Evolutionary conservation across 1,140 invertebrate species (phyloP), one percentile per base, ranked within the genome.

Genomic region (Bursaphelenchus mucronatus): DNA sequence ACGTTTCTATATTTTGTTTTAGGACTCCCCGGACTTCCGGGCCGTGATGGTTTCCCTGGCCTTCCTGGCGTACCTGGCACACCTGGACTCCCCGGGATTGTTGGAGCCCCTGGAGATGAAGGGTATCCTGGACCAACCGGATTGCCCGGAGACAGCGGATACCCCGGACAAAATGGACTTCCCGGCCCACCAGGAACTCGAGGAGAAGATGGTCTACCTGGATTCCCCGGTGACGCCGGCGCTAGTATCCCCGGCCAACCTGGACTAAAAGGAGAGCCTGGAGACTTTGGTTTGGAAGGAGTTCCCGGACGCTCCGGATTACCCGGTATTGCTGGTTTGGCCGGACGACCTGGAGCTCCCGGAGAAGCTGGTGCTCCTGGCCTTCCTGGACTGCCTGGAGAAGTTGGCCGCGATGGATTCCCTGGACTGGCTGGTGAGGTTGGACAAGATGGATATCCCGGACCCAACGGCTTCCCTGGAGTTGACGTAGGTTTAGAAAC

Each of bases 361-460:
- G 67, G 67, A 13, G 13, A 13, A 40, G 50, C 41, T 53, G 67
- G 67, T 15, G 11, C 8, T 1, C 15, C 17, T 46, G 66, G 67
- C n/a, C 45, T 50, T 9, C 68, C 67, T 39, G 68, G 68, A 8
- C 61, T 57, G 75, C 68, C 85, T 15, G 86, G 86, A 76, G 30
- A 11, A 19, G 56, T 19, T 10, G 75, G 75, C 21, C 61, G 56
- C 11, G 43, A 45, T 49, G 75, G 75, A 50, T 53, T 68, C 13
- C 69, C 69, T 58, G 75, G 75, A 53, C 46, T 46, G 13, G 43
- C 56, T 51, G 76, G 76, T 43, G 17, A 45, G 10, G 40, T 63
- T 15, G 78, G 77, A 63, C 30, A 17, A 10, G 66, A 68, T 54
- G 74, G 74, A 40, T 19, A 50, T 11, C 61, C 73, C 13, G 73